These are phyloP conservation scores for Bedellia somnulentella DNA, from an alignment of 2,888 invertebrate species.

Conservation along the genomic window DNA sequence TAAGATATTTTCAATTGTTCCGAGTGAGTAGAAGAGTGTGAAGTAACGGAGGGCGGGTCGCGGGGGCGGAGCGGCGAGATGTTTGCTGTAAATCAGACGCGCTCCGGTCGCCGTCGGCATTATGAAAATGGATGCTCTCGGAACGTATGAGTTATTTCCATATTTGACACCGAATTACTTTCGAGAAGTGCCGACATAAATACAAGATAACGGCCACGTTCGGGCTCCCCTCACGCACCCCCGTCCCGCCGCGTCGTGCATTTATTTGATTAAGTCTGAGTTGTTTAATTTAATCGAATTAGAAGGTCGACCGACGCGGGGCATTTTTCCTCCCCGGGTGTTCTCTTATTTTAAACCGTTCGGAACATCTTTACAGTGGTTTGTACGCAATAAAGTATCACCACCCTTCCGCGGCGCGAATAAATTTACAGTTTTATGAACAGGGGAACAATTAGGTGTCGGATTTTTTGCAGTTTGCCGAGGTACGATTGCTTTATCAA, in stretches of 20 bases:
- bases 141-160: conserved; percentile 59
- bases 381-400: conserved; percentile 55
- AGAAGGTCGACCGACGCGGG: conserved; percentile 40
- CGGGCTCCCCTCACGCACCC: conserved; percentile 14
- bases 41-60: conserved; percentile 15
- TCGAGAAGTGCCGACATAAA: conserved; percentile 60
- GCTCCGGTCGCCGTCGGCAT: conserved; percentile 52
- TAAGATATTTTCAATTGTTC: too few species aligned
- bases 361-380: conserved; percentile 59
- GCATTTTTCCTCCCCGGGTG: conserved; percentile 11
- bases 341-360: conserved; percentile 54
- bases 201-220: conserved; percentile 25
- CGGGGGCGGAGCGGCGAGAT: conserved; percentile 16
- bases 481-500: conserved; percentile 43
- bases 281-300: conserved; percentile 63
- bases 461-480: conserved; percentile 44
- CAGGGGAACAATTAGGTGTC: conserved; percentile 57
- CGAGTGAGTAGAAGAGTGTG: conserved; percentile 2
- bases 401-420: conserved; percentile 47
- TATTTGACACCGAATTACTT: conserved; percentile 63
- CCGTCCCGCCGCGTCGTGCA: conserved; percentile 29
- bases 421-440: conserved; percentile 60
- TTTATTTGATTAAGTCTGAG: conserved; percentile 63
- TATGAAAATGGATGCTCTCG: conserved; percentile 57
- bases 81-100: conserved; percentile 41